Conservation (phyloP, 2,888 invertebrate genomes). For the Nomada lathburiana region DNA sequence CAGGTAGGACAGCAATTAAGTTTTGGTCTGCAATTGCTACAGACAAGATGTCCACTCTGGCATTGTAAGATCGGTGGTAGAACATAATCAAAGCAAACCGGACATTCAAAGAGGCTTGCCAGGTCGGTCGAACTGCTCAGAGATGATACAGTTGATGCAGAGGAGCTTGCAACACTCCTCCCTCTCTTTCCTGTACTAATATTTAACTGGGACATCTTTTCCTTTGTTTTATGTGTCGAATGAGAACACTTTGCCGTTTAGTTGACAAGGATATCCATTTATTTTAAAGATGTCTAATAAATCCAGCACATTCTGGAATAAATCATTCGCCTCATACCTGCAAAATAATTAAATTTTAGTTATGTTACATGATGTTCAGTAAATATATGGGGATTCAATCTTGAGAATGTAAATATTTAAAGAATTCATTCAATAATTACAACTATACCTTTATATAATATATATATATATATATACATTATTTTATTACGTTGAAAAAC, state of each 20-base stretch:
- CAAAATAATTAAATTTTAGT: conserved; percentile 43
- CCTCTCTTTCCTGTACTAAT: conserved; percentile 82
- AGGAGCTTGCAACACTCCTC: conserved; percentile 80
- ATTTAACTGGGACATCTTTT: conserved; percentile 82
- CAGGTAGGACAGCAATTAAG: conserved; percentile 99
- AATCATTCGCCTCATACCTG: conserved; percentile 60
- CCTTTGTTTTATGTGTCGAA: conserved; percentile 57
- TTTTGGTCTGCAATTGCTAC: conserved; percentile 98
- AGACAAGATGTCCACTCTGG: conserved; percentile 99
- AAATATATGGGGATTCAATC: neutral
- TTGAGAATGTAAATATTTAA: too few relatives aligned
- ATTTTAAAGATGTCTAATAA: conserved; percentile 32
- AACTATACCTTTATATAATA: conserved; percentile 11
- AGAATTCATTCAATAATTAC: neutral
- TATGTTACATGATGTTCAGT: neutral
- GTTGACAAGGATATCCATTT: conserved; percentile 34
- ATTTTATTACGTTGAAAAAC: conserved; percentile 13
- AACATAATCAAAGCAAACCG: conserved; percentile 99
- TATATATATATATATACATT: neutral
- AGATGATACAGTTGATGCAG: conserved; percentile 87
- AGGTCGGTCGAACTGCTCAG: conserved; percentile 93
- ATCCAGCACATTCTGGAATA: conserved; percentile 44
- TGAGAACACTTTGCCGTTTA: conserved; percentile 36
- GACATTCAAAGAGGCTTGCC: conserved; percentile 96
- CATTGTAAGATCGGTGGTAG: conserved; percentile 99